These are phyloP conservation scores for Meloidogyne floridensis DNA, from an alignment of 1,140 invertebrate species.

Conservation along the genomic window DNA sequence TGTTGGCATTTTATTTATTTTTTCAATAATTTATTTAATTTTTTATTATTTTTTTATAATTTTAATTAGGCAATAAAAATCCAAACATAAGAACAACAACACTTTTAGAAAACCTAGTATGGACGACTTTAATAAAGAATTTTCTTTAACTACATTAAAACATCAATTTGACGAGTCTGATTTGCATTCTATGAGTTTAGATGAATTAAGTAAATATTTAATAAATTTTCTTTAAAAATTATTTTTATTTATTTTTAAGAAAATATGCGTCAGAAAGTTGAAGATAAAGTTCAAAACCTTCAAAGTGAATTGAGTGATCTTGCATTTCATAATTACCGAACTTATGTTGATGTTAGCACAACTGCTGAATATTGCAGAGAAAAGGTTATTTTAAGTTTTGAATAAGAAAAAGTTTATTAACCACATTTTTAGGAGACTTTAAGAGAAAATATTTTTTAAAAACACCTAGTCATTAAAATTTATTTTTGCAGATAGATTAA, in stretches of 20 bases:
- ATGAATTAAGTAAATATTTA: constrained; percentile 15
- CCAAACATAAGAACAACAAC: too few species aligned
- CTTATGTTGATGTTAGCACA: constrained; percentile 64
- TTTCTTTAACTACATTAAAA: neutral
- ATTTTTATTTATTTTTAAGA: constrained; percentile 37
- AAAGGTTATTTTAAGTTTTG: constrained; percentile 44
- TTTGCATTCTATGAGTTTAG: constrained; percentile 13
- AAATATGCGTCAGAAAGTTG: constrained; percentile 31
- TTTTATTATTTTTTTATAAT: too few species aligned
- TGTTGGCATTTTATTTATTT: too few species aligned
- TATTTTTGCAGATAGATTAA: too few species aligned
- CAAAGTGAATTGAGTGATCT: constrained; percentile 59
- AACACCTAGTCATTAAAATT: neutral
- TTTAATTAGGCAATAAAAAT: too few species aligned
- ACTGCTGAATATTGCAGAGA: constrained; percentile 64
- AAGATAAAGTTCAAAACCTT: constrained; percentile 42
- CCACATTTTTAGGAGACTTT: too few species aligned
- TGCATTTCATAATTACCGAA: constrained; percentile 65
- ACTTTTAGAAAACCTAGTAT: too few species aligned
- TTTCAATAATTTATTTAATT: too few species aligned
- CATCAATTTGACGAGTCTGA: neutral
- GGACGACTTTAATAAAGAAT: neutral
- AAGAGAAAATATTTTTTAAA: too few species aligned
- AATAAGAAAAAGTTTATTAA: too few species aligned
- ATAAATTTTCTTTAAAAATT: neutral